These are phyloP conservation scores for Karalla daura DNA, from an alignment of 2,797 vertebrate genomes.

Conservation along the genomic window DNA sequence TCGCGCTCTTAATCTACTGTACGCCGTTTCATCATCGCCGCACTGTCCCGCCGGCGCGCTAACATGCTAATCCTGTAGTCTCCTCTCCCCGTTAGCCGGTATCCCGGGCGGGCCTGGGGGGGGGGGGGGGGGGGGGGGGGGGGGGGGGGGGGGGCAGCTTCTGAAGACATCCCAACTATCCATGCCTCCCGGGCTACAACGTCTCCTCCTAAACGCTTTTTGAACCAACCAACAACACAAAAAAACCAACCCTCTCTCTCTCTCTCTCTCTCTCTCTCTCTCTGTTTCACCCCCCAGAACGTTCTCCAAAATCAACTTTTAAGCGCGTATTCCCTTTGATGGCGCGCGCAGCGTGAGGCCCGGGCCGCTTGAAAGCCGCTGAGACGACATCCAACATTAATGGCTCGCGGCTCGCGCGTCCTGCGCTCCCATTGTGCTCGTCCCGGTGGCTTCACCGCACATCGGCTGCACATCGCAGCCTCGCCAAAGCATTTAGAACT, in stretches of 20 bases:
- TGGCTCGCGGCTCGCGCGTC: conserved; percentile 55
- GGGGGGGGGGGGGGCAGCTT: too few species aligned
- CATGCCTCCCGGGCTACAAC: conserved; percentile 69
- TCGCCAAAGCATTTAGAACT: conserved; percentile 17
- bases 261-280: too few species aligned
- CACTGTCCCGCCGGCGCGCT: conserved; percentile 67
- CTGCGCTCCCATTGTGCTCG: conserved; percentile 48
- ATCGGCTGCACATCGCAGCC: too few species aligned
- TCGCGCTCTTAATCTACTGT: conserved; percentile 72
- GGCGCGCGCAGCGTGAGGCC: conserved; percentile 71
- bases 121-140: too few species aligned
- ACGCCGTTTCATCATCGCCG: conserved; percentile 71
- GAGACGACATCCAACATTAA: conserved; percentile 80
- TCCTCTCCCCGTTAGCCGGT: conserved; percentile 43
- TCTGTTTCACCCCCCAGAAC: conserved; percentile 64
- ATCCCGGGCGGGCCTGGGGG: conserved; percentile 67
- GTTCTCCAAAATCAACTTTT: conserved; percentile 70
- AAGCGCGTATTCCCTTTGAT: conserved; percentile 83
- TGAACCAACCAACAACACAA: conserved; percentile 82
- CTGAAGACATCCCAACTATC: conserved; percentile 59
- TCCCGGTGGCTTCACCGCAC: conserved; percentile 21
- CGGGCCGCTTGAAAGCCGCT: conserved; percentile 71
- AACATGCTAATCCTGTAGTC: conserved; percentile 69
- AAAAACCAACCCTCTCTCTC: too few species aligned
- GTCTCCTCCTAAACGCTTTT: conserved; percentile 74